phyloP scores from a whole-genome alignment of 1,140 invertebrate genomes.

The Drosophila varians region DNA sequence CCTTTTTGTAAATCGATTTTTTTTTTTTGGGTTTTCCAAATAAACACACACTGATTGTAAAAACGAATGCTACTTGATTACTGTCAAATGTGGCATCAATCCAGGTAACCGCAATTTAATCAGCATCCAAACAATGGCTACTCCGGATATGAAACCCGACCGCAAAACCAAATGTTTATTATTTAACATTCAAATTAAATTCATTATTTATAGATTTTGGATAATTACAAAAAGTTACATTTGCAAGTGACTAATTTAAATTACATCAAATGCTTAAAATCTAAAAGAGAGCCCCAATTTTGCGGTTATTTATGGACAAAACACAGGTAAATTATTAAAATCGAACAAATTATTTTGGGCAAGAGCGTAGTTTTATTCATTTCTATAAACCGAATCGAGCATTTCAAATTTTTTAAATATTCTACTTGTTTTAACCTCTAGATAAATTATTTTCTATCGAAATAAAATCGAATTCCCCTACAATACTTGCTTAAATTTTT shows the following conservation, averaged over 20 bases:
- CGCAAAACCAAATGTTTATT: slow-evolving; percentile 75
- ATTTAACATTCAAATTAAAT: slow-evolving; percentile 76
- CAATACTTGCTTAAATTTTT: background rate
- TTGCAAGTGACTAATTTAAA: slow-evolving; percentile 41
- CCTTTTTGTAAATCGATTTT: background rate
- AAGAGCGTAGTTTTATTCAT: background rate
- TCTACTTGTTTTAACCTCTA: too few species aligned
- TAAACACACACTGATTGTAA: background rate
- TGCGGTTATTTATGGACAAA: slow-evolving; percentile 16
- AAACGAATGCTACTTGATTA: slow-evolving; percentile 1
- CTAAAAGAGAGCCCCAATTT: slow-evolving; percentile 29
- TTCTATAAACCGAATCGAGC: too few species aligned
- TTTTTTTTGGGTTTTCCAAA: background rate
- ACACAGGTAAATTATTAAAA: slow-evolving; percentile 34
- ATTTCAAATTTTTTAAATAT: too few species aligned
- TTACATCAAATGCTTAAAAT: slow-evolving; percentile 58
- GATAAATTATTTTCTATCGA: background rate
- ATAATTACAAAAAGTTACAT: slow-evolving; percentile 54
- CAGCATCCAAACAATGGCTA: slow-evolving; percentile 45
- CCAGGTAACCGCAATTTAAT: slow-evolving; percentile 59
- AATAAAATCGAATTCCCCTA: background rate
- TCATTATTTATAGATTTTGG: slow-evolving; percentile 73
- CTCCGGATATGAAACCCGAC: slow-evolving; percentile 49
- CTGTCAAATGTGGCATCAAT: background rate
- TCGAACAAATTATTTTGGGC: too few species aligned